Base-by-base conservation (phyloP, 2,797 vertebrate species). In the Sciurus carolinensis region DNA sequence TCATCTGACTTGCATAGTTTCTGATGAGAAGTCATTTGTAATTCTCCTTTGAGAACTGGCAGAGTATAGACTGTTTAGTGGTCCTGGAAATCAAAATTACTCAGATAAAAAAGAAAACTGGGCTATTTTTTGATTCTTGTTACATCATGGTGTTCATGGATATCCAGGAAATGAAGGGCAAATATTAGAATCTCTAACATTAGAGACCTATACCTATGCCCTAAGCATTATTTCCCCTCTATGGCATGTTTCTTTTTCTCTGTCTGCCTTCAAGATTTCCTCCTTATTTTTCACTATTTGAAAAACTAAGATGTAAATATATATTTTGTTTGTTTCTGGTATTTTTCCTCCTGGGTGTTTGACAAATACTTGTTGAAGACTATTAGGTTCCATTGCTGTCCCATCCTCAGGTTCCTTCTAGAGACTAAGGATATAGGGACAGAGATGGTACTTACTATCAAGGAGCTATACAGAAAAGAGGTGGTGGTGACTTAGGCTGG, bases 61-160 rank as follows among this genome's bases (percentile, higher is more conserved):
- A 62, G 47, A 3, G 11, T 52, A 64, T n/a, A 80, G 33, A 39
- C 44, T 33, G 5, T 44, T 44, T 1, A 17, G 5, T 18, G 44
- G 90, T 62, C 44, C 64, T 22, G 52, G 62, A 73, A 75, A 88
- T 87, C 77, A 76, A 76, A 88, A 81, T 30, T 59, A 10, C 30
- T 44, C 57, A 3, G 69, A 62, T 4, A 1, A 13, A 11, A 20
- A 50, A 42, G 69, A 28, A 75, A 54, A 9, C 14, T 7, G 36
- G 44, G 50, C 54, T 72, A 17, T 28, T 42, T 11, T 3, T 33
- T 89, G 91, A 90, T 73, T 76, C 95, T 81, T 57, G 90, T 69
- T 95, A 3, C 64, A 33, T 86, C 22, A 13, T 14, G 90, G 28
- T 97, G 87, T 95, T 96, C 39, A 10, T 59, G 87, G 90, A 44